Conservation (phyloP, 2,113 vertebrate genomes). For the Malurus cyaneus region DNA sequence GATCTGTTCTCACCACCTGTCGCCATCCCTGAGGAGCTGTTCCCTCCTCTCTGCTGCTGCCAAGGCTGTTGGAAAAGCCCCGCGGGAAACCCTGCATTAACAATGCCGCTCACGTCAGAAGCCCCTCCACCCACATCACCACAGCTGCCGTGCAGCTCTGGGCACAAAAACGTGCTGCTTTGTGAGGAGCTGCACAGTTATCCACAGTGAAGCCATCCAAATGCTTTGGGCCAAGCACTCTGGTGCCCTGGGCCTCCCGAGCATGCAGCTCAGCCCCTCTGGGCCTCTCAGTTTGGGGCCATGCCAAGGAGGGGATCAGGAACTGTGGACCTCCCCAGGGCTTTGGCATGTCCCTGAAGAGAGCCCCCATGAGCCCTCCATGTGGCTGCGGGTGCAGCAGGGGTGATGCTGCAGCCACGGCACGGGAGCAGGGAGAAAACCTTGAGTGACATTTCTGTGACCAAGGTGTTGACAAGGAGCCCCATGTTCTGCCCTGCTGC, state of each 20-base stretch:
- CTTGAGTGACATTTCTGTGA: fast-evolving
- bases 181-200: not conserved
- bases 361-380: fast-evolving
- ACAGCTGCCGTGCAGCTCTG: not conserved
- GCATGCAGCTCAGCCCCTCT: fast-evolving
- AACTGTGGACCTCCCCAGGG: not conserved
- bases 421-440: not conserved
- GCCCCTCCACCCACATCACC: not conserved
- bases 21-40: not conserved
- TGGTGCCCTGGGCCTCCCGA: not conserved
- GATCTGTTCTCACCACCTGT: not conserved
- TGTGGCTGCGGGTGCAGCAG: not conserved
- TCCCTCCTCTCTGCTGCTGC: not conserved
- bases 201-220: not conserved
- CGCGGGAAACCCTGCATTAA: not conserved
- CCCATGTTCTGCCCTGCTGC: not conserved
- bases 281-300: not conserved
- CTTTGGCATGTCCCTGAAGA: not conserved
- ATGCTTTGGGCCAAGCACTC: not conserved
- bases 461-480: fast-evolving
- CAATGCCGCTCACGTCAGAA: fast-evolving
- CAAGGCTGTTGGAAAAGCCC: not conserved
- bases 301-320: not conserved
- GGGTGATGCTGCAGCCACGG: not conserved
- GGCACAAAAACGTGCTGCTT: not conserved